Evolutionary conservation across 2,888 invertebrate genomes (phyloP).

Genomic region (Tenthredo mesomela): DNA sequence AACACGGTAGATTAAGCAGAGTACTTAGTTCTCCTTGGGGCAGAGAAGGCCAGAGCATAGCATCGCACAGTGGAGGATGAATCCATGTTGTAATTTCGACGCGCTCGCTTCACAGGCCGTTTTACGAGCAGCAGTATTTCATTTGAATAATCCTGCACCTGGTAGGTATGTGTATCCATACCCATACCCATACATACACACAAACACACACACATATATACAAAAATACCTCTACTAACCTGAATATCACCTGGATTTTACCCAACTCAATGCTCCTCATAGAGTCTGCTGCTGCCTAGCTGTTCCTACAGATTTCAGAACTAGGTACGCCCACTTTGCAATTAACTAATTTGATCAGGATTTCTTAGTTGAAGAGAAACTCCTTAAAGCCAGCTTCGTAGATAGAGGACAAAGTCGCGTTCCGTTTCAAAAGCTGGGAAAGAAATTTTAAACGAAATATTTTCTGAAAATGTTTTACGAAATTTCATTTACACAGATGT

Average conservation of each 20-base stretch:
- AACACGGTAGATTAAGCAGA: slow-evolving; percentile 69
- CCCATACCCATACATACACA: neutral
- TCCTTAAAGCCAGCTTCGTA: neutral
- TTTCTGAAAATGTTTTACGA: neutral
- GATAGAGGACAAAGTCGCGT: neutral
- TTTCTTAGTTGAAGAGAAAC: neutral
- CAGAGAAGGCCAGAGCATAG: slow-evolving; percentile 22
- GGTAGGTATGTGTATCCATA: neutral
- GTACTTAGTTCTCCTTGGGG: slow-evolving; percentile 59
- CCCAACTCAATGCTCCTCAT: slow-evolving; percentile 10
- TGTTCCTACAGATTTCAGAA: neutral
- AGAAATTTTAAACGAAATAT: neutral
- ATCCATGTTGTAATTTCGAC: slow-evolving; percentile 57
- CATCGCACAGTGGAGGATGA: slow-evolving; percentile 45
- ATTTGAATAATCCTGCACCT: slow-evolving; percentile 46
- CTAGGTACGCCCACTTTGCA: slow-evolving; percentile 21
- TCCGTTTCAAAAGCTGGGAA: neutral
- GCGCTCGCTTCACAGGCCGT: slow-evolving; percentile 57
- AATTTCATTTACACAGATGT: neutral
- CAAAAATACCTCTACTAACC: neutral
- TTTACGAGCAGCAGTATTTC: slow-evolving; percentile 56
- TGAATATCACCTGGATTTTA: slow-evolving; percentile 24
- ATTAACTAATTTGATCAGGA: slow-evolving; percentile 43
- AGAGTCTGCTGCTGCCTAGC: neutral
- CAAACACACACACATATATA: neutral